Evolutionary conservation across 37 sponge, comb jelly and placozoan species (phyloP), one percentile per base, ranked within the genome.

Genomic region (Cladorhizidae sp.): DNA sequence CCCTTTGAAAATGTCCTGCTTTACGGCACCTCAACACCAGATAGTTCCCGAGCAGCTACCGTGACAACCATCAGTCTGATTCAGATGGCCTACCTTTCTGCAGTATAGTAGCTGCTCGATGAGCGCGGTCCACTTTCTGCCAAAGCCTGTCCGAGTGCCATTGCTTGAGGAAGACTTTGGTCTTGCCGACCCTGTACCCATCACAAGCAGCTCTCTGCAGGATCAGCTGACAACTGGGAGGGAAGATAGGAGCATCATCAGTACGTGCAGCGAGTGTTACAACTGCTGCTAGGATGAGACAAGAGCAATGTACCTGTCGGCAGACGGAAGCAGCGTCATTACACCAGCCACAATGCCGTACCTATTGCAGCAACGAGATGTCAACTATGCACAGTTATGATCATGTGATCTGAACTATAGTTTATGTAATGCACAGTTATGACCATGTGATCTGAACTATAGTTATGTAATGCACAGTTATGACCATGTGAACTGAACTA

Each of bases 111-210:
- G 40, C 67, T 64, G 93, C 93, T 26, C 54, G 77, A 77, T 88
- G 86, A 15, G 85, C 74, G 23, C 50, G 80, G 82, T 88, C 86
- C 78, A 93, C 57, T 12, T 70, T 33, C 29, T 70, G 74, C 22
- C 54, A 41, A 69, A 93, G 79, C 40, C 29, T 80, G 55, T 93
- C 93, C 40, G 85, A 73, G 61, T 88, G 86, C 62, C 45, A 85
- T 67, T 93, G 85, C 80, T 93, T 93, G 29, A 93, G 85, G 57
- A 93, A 93, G 32, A 93, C 83, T 57, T 93, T 93, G 7, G 82
- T 93, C 43, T 88, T 84, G 21, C 93, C 90, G 33, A 85, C 76
- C 77, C 84, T 80, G 50, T 62, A 90, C 38, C 78, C 86, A 61
- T 74, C 38, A 32, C 83, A 25, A 14, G 72, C 82, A 23, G 89